Evolutionary conservation across 2,888 invertebrate species (phyloP).

Genomic region (Exocentrus adspersus): DNA sequence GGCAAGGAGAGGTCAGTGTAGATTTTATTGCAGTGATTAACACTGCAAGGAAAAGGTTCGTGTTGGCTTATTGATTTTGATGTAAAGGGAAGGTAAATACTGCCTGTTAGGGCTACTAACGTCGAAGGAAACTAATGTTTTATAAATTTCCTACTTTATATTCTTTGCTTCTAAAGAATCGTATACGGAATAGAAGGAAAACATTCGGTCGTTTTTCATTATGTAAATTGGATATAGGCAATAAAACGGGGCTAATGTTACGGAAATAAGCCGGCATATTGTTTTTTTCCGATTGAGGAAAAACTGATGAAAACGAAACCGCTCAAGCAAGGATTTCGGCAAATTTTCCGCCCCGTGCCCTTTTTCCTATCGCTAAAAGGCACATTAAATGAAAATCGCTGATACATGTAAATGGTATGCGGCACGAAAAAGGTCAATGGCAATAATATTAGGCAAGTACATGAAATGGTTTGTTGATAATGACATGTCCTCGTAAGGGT

Average conservation of each 20-base stretch:
- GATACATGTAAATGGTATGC: background rate
- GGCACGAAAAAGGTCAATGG: too few species aligned
- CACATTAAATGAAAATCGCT: background rate
- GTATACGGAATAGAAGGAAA: slow-evolving; percentile 5
- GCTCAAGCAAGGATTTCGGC: slow-evolving; percentile 11
- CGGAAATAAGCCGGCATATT: slow-evolving; percentile 27
- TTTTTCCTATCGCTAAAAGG: slow-evolving; percentile 2
- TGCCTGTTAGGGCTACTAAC: too few species aligned
- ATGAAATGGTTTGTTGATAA: too few species aligned
- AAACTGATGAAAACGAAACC: slow-evolving; percentile 15
- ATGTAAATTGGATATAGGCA: slow-evolving; percentile 29
- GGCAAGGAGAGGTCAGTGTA: background rate
- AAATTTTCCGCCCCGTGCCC: background rate
- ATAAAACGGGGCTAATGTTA: slow-evolving; percentile 25
- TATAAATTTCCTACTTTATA: too few species aligned
- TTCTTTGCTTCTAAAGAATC: too few species aligned
- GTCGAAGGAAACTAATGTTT: too few species aligned
- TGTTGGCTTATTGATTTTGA: too few species aligned
- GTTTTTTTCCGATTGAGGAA: slow-evolving; percentile 24
- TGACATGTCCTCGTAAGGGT: too few species aligned
- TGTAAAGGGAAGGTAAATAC: too few species aligned
- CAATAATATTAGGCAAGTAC: too few species aligned
- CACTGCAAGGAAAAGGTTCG: too few species aligned
- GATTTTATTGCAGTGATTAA: background rate
- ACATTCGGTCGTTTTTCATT: slow-evolving; percentile 23